phyloP scores from a whole-genome alignment of 2,113 vertebrate genomes.

The Prietella phreatophila region DNA sequence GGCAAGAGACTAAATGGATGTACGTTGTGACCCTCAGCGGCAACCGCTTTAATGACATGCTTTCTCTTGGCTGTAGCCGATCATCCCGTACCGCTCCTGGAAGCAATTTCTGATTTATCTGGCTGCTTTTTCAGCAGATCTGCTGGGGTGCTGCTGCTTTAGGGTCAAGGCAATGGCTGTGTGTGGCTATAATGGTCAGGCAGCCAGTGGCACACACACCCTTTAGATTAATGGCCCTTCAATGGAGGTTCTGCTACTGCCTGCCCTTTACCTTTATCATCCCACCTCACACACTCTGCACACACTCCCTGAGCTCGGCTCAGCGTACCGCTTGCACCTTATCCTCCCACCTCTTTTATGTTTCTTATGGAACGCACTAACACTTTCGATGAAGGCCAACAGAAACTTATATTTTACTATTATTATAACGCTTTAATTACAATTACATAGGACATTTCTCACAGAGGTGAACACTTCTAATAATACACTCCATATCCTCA shows the following conservation, averaged over 20 bases:
- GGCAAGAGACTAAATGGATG: conserved; percentile 47
- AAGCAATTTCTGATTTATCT: conserved; percentile 54
- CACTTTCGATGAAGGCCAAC: background rate
- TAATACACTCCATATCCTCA: background rate
- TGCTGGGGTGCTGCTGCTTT: conserved; percentile 68
- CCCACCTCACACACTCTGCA: conserved; percentile 23
- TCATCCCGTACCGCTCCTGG: conserved; percentile 56
- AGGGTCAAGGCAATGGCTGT: conserved; percentile 73
- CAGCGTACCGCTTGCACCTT: background rate
- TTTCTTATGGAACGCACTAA: too few relatives aligned
- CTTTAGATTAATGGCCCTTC: conserved; percentile 61
- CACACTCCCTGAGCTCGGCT: conserved; percentile 26
- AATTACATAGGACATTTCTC: background rate
- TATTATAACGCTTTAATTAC: background rate
- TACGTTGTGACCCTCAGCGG: conserved; percentile 60
- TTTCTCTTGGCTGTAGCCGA: conserved; percentile 56
- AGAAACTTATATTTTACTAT: too few relatives aligned
- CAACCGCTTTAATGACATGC: conserved; percentile 64
- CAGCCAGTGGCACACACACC: conserved; percentile 53
- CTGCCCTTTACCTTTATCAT: conserved; percentile 52
- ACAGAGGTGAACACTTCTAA: background rate
- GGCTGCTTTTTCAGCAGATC: conserved; percentile 65
- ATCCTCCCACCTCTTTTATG: background rate
- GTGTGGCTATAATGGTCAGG: conserved; percentile 58
- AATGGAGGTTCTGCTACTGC: conserved; percentile 50